Evolutionary conservation across 2,797 vertebrate genomes (phyloP).

Genomic region (Pitangus sulphuratus): DNA sequence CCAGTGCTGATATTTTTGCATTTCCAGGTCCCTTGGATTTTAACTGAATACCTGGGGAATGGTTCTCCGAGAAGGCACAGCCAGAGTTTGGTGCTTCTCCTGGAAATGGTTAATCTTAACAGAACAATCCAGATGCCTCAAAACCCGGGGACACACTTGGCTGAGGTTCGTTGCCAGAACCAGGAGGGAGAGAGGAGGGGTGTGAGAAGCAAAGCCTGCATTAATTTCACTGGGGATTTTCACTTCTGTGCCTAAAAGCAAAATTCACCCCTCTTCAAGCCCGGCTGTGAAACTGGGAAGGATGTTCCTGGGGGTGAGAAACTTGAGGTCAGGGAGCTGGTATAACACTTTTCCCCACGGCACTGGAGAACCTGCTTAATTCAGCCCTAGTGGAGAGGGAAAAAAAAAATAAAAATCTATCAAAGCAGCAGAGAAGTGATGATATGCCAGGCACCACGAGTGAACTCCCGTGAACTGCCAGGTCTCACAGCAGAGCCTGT

Average conservation of each 20-base stretch:
- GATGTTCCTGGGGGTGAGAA: not conserved
- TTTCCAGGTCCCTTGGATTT: not conserved
- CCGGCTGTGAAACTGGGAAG: fast-evolving
- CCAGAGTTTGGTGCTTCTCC: not conserved
- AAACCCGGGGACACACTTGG: not conserved
- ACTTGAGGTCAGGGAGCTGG: not conserved
- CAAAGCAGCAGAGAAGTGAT: not conserved
- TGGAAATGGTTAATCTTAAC: not conserved
- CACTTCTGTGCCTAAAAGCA: not conserved
- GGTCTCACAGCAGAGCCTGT: not conserved
- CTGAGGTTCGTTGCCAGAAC: not conserved
- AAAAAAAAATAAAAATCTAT: not conserved
- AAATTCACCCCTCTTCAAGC: not conserved
- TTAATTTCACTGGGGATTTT: not conserved
- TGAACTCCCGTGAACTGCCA: not conserved
- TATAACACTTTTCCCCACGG: fast-evolving
- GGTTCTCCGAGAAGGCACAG: not conserved
- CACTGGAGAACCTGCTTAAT: not conserved
- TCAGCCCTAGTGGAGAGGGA: not conserved
- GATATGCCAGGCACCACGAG: not conserved
- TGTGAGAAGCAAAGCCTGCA: not conserved
- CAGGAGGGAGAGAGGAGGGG: not conserved
- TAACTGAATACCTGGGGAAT: not conserved
- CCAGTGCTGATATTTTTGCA: not conserved
- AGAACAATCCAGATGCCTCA: not conserved